Evolutionary conservation across 2,113 vertebrate species (phyloP).

Genomic region (Proteles cristata): DNA sequence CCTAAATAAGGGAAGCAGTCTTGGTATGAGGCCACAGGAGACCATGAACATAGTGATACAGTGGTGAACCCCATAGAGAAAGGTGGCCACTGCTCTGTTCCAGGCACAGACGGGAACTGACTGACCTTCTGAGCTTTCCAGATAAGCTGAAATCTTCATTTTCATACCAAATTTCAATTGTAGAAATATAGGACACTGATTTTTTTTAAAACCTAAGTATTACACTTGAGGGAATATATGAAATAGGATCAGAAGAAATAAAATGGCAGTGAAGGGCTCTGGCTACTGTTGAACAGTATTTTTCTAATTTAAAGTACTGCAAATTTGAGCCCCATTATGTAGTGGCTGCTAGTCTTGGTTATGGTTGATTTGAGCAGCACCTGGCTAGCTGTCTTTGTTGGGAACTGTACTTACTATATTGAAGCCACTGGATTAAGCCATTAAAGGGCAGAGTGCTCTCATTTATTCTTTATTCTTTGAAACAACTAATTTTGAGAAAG

Average conservation of each 20-base stretch:
- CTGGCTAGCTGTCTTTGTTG: background rate
- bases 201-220: background rate
- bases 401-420: background rate
- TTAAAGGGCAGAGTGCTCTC: background rate
- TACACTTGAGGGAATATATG: background rate
- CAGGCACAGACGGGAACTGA: accelerated
- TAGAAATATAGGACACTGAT: background rate
- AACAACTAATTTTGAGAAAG: background rate
- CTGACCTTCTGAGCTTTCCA: background rate
- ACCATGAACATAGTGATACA: accelerated
- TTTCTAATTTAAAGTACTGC: background rate
- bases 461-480: background rate
- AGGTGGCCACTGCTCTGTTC: too few relatives aligned
- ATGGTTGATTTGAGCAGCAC: background rate
- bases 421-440: background rate
- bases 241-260: background rate
- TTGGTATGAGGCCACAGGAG: background rate
- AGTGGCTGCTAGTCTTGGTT: background rate
- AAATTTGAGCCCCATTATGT: background rate
- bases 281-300: background rate
- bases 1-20: background rate
- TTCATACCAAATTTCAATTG: background rate
- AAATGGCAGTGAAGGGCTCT: background rate
- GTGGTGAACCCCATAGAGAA: accelerated
- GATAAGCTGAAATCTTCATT: background rate